These are phyloP conservation scores for Drosophila sturtevanti DNA, from an alignment of 1,140 invertebrate species.

Conservation along the genomic window DNA sequence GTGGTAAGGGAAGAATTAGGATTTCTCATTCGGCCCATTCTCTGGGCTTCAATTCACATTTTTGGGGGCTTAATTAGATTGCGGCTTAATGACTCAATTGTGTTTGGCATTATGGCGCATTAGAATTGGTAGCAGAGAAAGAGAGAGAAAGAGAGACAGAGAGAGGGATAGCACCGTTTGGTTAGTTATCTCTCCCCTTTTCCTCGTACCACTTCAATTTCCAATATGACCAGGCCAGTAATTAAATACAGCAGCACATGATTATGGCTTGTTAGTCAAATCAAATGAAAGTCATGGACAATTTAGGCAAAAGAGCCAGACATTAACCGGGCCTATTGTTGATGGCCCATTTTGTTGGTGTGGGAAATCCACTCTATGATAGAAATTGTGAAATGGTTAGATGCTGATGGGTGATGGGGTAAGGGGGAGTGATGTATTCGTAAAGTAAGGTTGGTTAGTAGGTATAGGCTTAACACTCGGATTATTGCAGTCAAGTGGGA, in stretches of 20 bases:
- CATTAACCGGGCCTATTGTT: conserved; percentile 22
- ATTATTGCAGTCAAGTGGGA: conserved; percentile 15
- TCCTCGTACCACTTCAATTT: conserved; percentile 38
- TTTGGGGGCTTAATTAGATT: conserved; percentile 76
- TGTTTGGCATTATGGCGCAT: conserved; percentile 65
- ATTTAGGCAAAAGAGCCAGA: conserved; percentile 29
- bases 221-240: conserved; percentile 62
- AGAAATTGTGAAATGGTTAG: conserved; percentile 12
- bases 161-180: no score
- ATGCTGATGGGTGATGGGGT: background rate
- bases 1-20: conserved; percentile 5
- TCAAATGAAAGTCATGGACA: conserved; percentile 68
- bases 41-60: conserved; percentile 60
- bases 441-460: conserved; percentile 8
- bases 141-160: no score
- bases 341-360: conserved; percentile 55
- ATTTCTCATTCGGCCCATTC: conserved; percentile 28
- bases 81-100: conserved; percentile 79
- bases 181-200: background rate
- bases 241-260: conserved; percentile 79
- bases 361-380: background rate
- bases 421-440: background rate
- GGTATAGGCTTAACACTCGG: conserved; percentile 6
- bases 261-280: conserved; percentile 78
- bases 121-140: conserved; percentile 33